These are phyloP conservation scores for Cephus rjabovi DNA, from an alignment of 2,888 invertebrate genomes.

Conservation along the genomic window DNA sequence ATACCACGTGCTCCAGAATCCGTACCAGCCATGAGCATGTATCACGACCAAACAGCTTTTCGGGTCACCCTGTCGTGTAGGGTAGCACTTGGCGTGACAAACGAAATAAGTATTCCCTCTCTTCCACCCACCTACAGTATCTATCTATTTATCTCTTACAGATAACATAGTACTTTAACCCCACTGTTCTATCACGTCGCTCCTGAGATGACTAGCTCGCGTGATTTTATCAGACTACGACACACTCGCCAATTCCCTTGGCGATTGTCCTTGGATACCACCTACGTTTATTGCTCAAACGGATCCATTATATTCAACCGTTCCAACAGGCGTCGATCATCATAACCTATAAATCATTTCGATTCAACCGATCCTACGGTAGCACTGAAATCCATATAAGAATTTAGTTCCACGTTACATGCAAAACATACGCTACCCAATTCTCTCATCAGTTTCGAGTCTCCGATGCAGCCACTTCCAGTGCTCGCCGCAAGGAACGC, in stretches of 20 bases:
- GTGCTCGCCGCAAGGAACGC: background rate
- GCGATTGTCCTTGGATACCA: background rate
- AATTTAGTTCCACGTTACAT: background rate
- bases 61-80: slow-evolving; percentile 27
- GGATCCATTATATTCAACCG: background rate
- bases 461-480: background rate
- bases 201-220: background rate
- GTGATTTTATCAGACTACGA: background rate
- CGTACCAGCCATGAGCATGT: background rate
- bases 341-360: background rate
- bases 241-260: background rate
- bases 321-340: background rate
- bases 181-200: background rate
- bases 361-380: background rate
- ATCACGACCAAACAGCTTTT: slow-evolving; percentile 11
- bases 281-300: background rate
- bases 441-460: background rate
- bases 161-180: background rate
- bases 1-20: background rate
- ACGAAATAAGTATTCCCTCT: slow-evolving; percentile 22
- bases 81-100: slow-evolving; percentile 33
- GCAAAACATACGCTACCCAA: background rate
- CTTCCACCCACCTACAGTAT: background rate
- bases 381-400: background rate
- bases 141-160: background rate